These are phyloP conservation scores for Nomada lathburiana DNA, from an alignment of 2,888 invertebrate genomes.

Conservation along the genomic window DNA sequence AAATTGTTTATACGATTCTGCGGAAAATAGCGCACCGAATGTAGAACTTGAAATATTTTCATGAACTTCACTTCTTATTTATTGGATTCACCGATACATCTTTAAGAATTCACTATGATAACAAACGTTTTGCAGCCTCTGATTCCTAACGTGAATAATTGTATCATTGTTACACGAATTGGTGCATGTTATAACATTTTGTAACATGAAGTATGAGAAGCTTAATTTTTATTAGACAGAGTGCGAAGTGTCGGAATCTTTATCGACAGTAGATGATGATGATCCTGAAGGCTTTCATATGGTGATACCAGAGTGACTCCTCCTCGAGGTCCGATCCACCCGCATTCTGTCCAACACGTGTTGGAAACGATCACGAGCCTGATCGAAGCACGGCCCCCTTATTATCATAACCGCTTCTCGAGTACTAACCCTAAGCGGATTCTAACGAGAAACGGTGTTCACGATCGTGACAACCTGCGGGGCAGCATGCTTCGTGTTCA, in stretches of 20 bases:
- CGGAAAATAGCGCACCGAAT: too few relatives aligned
- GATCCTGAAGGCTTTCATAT: constrained; percentile 6
- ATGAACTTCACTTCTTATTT: neutral
- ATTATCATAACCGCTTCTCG: constrained; percentile 72
- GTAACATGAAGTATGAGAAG: too few relatives aligned
- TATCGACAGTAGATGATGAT: constrained; percentile 55
- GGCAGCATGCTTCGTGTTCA: constrained; percentile 40
- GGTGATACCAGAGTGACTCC: constrained; percentile 44
- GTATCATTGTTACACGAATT: too few relatives aligned
- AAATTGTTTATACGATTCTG: neutral
- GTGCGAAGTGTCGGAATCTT: neutral
- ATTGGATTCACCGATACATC: fast-evolving
- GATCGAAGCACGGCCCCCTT: constrained; percentile 62
- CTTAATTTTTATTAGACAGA: too few relatives aligned
- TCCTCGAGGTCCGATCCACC: constrained; percentile 59
- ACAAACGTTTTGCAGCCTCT: neutral
- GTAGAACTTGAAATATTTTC: neutral
- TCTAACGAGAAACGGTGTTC: constrained; percentile 43
- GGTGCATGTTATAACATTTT: too few relatives aligned
- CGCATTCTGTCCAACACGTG: constrained; percentile 51
- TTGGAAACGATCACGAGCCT: constrained; percentile 52
- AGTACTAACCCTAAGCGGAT: constrained; percentile 25
- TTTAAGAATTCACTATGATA: neutral
- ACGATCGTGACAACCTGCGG: constrained; percentile 70
- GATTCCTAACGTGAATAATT: too few relatives aligned